Conservation (phyloP, 2,888 invertebrate genomes). For the Clivina fossor region DNA sequence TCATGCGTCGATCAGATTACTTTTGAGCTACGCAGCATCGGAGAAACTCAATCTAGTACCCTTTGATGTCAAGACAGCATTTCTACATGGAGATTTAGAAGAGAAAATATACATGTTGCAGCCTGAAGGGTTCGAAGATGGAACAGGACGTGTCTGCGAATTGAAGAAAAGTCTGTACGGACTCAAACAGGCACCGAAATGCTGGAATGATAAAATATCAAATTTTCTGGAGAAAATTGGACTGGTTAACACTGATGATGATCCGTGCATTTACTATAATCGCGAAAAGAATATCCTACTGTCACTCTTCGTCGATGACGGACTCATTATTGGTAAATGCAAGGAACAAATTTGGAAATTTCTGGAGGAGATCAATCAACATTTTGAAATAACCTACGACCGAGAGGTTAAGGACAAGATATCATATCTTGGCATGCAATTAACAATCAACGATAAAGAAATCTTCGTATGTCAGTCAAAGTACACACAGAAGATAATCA, state of each 20-base stretch:
- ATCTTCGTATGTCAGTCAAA: slow-evolving; percentile 12
- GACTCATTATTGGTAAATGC: slow-evolving; percentile 11
- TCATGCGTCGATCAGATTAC: slow-evolving; percentile 38
- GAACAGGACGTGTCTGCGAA: slow-evolving; percentile 21
- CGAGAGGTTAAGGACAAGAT: slow-evolving; percentile 14
- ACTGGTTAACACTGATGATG: slow-evolving; percentile 19
- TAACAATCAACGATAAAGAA: slow-evolving; percentile 15
- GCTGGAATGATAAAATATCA: too few relatives aligned
- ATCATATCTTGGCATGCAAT: slow-evolving; percentile 21
- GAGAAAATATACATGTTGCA: slow-evolving; percentile 25
- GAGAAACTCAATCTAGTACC: slow-evolving; percentile 28
- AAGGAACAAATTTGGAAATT: slow-evolving; percentile 18
- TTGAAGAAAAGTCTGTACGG: slow-evolving; percentile 22
- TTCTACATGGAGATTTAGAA: slow-evolving; percentile 29
- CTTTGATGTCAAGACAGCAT: slow-evolving; percentile 38
- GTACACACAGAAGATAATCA: slow-evolving; percentile 16
- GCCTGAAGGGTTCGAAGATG: slow-evolving; percentile 26
- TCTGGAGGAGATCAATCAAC: slow-evolving; percentile 12
- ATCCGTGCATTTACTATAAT: slow-evolving; percentile 17
- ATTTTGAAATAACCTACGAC: slow-evolving; percentile 12
- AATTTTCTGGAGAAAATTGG: slow-evolving; percentile 18
- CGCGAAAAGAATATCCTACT: slow-evolving; percentile 10
- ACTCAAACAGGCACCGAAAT: too few relatives aligned
- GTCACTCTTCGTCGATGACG: slow-evolving; percentile 19
- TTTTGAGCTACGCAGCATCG: slow-evolving; percentile 37